These are phyloP conservation scores for Trachymyrmex cornetzi DNA, from an alignment of 1,140 invertebrate species.

Conservation along the genomic window DNA sequence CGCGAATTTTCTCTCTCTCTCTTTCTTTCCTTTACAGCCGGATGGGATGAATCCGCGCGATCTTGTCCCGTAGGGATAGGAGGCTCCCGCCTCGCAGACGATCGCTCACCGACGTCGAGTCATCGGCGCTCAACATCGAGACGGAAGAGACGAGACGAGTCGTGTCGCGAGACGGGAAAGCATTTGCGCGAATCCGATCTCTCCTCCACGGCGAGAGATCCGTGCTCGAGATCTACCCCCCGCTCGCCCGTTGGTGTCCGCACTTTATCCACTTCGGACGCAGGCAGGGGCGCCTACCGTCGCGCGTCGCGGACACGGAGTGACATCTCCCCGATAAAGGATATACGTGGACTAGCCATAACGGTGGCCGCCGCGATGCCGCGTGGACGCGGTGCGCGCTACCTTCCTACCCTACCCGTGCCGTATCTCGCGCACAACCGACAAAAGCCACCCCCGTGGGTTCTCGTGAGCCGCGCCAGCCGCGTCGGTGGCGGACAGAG, in stretches of 20 bases:
- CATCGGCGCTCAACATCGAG: slow-evolving; percentile 1
- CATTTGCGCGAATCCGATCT: slow-evolving; percentile 27
- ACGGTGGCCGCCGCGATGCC: slow-evolving; percentile 65
- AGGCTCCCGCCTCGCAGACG: slow-evolving; percentile 13
- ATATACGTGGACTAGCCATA: slow-evolving; percentile 70
- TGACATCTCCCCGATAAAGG: slow-evolving; percentile 73
- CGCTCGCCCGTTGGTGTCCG: not conserved
- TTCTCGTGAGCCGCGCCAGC: slow-evolving; percentile 41
- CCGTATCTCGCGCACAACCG: slow-evolving; percentile 29
- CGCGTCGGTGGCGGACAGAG: slow-evolving; percentile 68
- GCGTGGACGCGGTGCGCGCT: slow-evolving; percentile 65
- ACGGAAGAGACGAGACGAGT: not conserved
- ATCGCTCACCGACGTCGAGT: not conserved
- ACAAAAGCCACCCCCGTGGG: slow-evolving; percentile 71
- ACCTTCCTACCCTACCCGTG: slow-evolving; percentile 50
- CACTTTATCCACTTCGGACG: slow-evolving; percentile 55
- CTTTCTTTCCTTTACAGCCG: not conserved
- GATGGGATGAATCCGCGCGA: not conserved
- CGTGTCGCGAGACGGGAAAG: not conserved
- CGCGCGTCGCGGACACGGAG: slow-evolving; percentile 54
- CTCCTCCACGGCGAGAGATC: not conserved
- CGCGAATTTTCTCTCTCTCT: not conserved
- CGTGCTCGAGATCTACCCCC: not conserved
- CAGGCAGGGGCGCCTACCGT: slow-evolving; percentile 26
- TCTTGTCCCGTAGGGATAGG: not conserved